Evolutionary conservation across 2,113 vertebrate species (phyloP).

Genomic region (Herpailurus yagouaroundi): DNA sequence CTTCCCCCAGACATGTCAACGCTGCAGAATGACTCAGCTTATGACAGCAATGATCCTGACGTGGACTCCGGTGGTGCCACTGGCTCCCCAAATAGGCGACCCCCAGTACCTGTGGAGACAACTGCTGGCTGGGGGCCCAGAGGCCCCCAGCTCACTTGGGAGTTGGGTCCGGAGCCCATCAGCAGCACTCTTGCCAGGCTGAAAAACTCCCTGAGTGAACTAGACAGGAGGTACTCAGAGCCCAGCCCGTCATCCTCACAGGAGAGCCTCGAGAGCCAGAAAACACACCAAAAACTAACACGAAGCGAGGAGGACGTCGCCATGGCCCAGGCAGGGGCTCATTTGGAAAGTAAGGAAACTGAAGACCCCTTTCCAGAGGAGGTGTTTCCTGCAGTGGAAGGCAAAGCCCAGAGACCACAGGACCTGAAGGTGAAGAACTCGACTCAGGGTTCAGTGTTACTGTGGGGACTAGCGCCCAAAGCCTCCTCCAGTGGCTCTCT

Average conservation of each 20-base stretch:
- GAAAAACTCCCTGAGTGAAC: conserved; percentile 69
- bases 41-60: conserved; percentile 94
- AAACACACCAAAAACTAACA: conserved; percentile 84
- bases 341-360: conserved; percentile 78
- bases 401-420: conserved; percentile 45
- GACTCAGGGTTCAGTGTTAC: conserved; percentile 68
- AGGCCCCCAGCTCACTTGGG: neutral
- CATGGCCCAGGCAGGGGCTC: conserved; percentile 42
- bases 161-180: conserved; percentile 15
- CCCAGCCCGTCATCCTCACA: conserved; percentile 86
- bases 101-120: neutral
- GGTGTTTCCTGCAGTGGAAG: conserved; percentile 78
- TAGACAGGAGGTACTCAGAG: conserved; percentile 92
- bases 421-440: conserved; percentile 76
- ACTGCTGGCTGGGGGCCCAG: neutral
- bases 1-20: conserved; percentile 86
- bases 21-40: conserved; percentile 94
- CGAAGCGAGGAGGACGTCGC: conserved; percentile 92
- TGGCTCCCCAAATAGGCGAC: conserved; percentile 32
- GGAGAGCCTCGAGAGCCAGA: conserved; percentile 60
- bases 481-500: conserved; percentile 88
- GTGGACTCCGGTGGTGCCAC: conserved; percentile 81
- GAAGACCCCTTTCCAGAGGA: conserved; percentile 88
- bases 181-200: conserved; percentile 78
- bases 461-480: conserved; percentile 63